Percentiles rank a stretch among this genome's conserved stretches.
These are phyloP conservation scores for Diorhabda sublineata DNA, from an alignment of 1,140 invertebrate species.

Conservation along the genomic window DNA sequence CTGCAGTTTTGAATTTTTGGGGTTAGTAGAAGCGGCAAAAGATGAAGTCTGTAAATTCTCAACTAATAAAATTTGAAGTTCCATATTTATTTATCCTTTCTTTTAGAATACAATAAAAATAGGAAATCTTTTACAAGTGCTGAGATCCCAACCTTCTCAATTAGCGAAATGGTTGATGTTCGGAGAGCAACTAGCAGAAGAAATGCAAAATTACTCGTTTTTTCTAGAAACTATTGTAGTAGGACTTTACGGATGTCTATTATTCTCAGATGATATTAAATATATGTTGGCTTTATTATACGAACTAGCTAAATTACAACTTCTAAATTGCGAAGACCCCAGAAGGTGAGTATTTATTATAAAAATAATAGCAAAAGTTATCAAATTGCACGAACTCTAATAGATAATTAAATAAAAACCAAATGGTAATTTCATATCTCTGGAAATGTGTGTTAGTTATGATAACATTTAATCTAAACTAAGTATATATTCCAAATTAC, in stretches of 20 bases:
- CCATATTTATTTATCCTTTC: not conserved
- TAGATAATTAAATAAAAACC: too few relatives aligned
- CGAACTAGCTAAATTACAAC: conserved; percentile 78
- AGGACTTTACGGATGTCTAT: conserved; percentile 79
- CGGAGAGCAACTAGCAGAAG: conserved; percentile 61
- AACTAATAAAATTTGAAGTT: too few relatives aligned
- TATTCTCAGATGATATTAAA: conserved; percentile 77
- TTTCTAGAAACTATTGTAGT: conserved; percentile 70
- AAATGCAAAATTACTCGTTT: conserved; percentile 60
- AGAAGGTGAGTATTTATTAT: conserved; percentile 52
- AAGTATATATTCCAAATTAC: too few relatives aligned
- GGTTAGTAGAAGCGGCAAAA: too few relatives aligned
- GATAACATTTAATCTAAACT: too few relatives aligned
- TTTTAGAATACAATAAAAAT: conserved; percentile 68
- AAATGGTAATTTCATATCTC: too few relatives aligned
- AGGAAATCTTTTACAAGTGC: conserved; percentile 72
- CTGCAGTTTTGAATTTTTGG: too few relatives aligned
- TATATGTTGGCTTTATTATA: conserved; percentile 72
- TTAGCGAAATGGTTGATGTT: conserved; percentile 73
- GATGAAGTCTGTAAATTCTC: too few relatives aligned
- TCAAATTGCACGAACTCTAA: too few relatives aligned
- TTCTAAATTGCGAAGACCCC: conserved; percentile 78
- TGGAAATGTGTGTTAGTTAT: too few relatives aligned
- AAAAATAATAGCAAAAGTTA: not conserved
- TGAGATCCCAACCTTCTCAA: conserved; percentile 76